Conservation (phyloP, 2,888 invertebrate species). For the Mechanitis messenoides region DNA sequence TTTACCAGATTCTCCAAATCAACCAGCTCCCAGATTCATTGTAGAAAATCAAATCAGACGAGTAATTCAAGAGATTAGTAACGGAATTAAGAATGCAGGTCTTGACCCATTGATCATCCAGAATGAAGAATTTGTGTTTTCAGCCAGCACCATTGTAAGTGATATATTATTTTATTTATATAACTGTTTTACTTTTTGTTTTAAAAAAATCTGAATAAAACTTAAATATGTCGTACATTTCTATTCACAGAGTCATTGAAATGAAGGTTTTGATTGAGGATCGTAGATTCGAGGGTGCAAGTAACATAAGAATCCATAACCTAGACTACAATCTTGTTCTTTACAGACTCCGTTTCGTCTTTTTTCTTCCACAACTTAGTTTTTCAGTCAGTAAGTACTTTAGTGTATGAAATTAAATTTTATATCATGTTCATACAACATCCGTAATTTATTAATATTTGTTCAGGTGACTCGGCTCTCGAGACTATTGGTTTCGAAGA, state of each 20-base stretch:
- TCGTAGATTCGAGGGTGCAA: constrained; percentile 40
- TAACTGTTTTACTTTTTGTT: no score
- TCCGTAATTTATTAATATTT: constrained; percentile 1
- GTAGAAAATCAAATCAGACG: constrained; percentile 27
- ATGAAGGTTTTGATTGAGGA: constrained; percentile 31
- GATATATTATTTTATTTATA: background rate
- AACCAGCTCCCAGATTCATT: constrained; percentile 8
- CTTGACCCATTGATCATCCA: constrained; percentile 42
- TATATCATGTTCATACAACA: background rate
- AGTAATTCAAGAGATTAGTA: constrained; percentile 36
- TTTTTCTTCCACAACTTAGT: constrained; percentile 43
- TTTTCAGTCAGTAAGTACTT: constrained; percentile 39
- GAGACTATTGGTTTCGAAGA: background rate
- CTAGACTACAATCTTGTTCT: constrained; percentile 38
- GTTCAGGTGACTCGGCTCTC: constrained; percentile 1
- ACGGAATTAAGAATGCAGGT: constrained; percentile 40
- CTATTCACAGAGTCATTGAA: constrained; percentile 41
- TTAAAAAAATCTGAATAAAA: no score
- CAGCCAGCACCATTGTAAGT: background rate
- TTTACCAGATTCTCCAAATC: constrained; percentile 8
- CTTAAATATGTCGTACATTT: constrained; percentile 1
- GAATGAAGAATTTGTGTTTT: constrained; percentile 18
- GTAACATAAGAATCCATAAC: constrained; percentile 46
- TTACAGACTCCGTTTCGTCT: constrained; percentile 39
- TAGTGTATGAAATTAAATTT: background rate